Evolutionary conservation across 2,888 invertebrate genomes (phyloP), one percentile per base, ranked within the genome.

Genomic region (Drosophila merina): DNA sequence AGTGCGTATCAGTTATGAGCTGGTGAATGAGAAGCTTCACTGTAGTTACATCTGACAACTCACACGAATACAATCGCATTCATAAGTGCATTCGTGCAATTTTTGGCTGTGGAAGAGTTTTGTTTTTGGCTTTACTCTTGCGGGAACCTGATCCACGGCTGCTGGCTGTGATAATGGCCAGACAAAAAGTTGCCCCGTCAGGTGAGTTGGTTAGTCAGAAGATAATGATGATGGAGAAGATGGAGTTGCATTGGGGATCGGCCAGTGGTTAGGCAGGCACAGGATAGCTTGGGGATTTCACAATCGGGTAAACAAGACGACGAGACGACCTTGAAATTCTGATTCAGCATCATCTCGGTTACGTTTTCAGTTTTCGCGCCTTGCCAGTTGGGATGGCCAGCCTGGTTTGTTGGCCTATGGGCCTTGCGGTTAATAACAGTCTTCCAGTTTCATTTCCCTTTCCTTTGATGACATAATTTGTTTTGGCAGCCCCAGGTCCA

Each of bases 91-190:
- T 47, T 64, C 56, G 69, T 74, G 76, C 75, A 72, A 66, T 70
- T 75, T 66, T 73, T 30, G 63, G 72, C 55, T 64, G 51, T 48
- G 51, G 57, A 50, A 74, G 70, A 59, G 38, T 40, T 47, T 52
- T 40, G 12, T 26, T 50, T 45, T 58, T 38, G 31, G 36, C n/a
- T 36, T n/a, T 20, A 42, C 8, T 42, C 14, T 42, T 14, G 40
- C 40, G 40, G 80, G 71, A 83, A 83, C 86, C 86, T 79, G 86
- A 76, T 86, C 38, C 68, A 71, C 67, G 63, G 49, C 51, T 62
- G 55, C 50, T 31, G 56, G 40, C 47, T 30, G 20, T 38, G 50
- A 52, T 60, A 60, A 66, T 67, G 58, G 76, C 52, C 66, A 68
- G 71, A 49, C 68, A 76, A 72, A 69, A 83, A 83, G 68, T 40